These are phyloP conservation scores for Sinohyriopsis cumingii DNA, from an alignment of 2,888 invertebrate genomes.

Conservation along the genomic window DNA sequence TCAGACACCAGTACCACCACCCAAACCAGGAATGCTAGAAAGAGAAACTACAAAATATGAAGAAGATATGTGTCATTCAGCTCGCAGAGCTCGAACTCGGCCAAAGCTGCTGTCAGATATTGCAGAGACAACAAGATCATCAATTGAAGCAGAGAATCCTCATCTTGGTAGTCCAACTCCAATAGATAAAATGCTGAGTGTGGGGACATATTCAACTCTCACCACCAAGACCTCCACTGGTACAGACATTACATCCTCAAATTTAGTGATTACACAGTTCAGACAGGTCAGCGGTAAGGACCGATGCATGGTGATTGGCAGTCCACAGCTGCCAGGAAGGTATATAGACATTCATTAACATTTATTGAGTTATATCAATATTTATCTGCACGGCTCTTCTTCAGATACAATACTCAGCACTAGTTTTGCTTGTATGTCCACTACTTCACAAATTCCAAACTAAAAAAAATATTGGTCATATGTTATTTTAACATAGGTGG, in stretches of 20 bases:
- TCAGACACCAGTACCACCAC: slow-evolving; percentile 25
- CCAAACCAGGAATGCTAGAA: slow-evolving; percentile 31
- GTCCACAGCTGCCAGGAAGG: slow-evolving; percentile 59
- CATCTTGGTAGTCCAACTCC: slow-evolving; percentile 30
- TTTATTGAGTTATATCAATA: neutral
- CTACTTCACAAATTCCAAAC: too few relatives aligned
- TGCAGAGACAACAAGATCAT: too few relatives aligned
- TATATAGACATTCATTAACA: slow-evolving; percentile 25
- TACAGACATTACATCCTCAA: slow-evolving; percentile 63
- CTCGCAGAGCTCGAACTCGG: too few relatives aligned
- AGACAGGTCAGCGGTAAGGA: slow-evolving; percentile 62
- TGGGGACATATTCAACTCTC: slow-evolving; percentile 58
- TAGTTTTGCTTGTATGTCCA: too few relatives aligned
- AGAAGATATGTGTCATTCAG: slow-evolving; percentile 12
- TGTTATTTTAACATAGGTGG: too few relatives aligned
- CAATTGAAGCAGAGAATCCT: too few relatives aligned
- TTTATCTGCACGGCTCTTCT: neutral
- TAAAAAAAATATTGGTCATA: too few relatives aligned
- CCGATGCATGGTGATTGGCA: slow-evolving; percentile 62
- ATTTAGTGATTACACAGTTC: slow-evolving; percentile 52
- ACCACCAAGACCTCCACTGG: slow-evolving; percentile 63
- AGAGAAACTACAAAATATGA: slow-evolving; percentile 28
- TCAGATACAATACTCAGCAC: too few relatives aligned
- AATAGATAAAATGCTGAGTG: slow-evolving; percentile 50
- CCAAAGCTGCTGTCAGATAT: too few relatives aligned